phyloP scores from a whole-genome alignment of 1,140 invertebrate genomes.

The Apis dorsata region DNA sequence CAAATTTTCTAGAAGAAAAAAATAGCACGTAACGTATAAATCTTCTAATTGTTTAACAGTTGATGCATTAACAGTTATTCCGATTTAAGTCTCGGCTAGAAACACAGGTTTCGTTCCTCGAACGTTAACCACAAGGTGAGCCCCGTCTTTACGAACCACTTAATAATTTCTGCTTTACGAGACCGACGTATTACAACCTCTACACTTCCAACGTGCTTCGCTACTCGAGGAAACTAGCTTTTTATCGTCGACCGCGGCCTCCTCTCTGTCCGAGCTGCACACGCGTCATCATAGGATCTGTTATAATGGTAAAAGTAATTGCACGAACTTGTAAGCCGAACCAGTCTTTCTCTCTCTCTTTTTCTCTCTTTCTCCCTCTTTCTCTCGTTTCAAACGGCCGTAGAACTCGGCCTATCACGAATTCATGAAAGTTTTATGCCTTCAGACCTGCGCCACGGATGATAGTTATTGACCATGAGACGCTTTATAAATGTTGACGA shows the following conservation, averaged over 20 bases:
- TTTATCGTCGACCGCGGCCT: constrained; percentile 17
- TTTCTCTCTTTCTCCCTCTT: too few species aligned
- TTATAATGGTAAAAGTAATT: constrained; percentile 51
- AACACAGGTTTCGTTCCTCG: constrained; percentile 4
- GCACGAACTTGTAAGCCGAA: constrained; percentile 38
- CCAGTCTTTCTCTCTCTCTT: not conserved
- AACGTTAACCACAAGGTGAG: not conserved
- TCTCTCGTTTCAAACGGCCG: constrained; percentile 24
- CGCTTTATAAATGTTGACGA: constrained; percentile 1
- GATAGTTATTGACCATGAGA: constrained; percentile 23
- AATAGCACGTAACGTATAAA: not conserved
- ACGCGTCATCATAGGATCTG: constrained; percentile 29
- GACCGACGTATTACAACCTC: constrained; percentile 15
- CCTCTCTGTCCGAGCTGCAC: not conserved
- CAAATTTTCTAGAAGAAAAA: too few species aligned
- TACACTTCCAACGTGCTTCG: not conserved
- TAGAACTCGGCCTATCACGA: constrained; percentile 24
- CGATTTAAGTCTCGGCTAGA: not conserved
- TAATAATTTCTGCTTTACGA: constrained; percentile 46
- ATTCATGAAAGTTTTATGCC: constrained; percentile 48
- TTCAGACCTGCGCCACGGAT: not conserved
- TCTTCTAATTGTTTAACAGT: not conserved
- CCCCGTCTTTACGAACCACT: constrained; percentile 28
- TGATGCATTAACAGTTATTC: not conserved
- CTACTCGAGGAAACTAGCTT: constrained; percentile 33